Evolutionary conservation across 1,140 invertebrate species (phyloP).

Genomic region (Physella acuta): DNA sequence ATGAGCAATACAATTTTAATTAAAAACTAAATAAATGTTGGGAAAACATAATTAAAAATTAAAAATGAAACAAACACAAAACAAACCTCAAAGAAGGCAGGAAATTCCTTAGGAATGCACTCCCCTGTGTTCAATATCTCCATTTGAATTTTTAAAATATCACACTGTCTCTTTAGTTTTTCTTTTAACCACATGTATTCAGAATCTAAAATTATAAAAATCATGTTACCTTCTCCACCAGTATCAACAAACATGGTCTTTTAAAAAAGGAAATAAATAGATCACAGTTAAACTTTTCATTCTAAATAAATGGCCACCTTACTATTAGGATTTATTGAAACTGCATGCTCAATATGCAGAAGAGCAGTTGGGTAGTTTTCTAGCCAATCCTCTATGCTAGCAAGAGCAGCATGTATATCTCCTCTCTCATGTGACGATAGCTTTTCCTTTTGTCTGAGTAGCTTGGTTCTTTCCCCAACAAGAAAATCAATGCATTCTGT

Average conservation of each 20-base stretch:
- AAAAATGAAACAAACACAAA: too few relatives aligned
- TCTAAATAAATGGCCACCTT: too few relatives aligned
- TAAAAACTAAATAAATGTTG: background rate
- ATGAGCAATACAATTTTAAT: too few relatives aligned
- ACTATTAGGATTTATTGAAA: constrained; percentile 11
- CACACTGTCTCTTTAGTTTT: background rate
- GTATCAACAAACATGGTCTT: too few relatives aligned
- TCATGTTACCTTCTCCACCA: too few relatives aligned
- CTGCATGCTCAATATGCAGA: background rate
- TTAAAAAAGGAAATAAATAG: too few relatives aligned
- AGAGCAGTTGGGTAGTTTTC: background rate
- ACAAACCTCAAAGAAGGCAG: background rate
- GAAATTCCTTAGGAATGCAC: background rate
- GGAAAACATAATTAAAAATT: background rate
- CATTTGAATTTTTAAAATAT: background rate
- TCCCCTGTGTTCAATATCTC: background rate
- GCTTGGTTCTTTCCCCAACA: background rate
- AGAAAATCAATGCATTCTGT: background rate
- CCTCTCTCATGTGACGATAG: background rate
- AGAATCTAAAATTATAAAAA: background rate
- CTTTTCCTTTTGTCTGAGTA: background rate
- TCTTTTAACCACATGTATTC: background rate
- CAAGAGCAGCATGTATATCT: constrained; percentile 13
- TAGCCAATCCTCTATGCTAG: constrained; percentile 20
- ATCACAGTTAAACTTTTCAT: too few relatives aligned